Evolutionary conservation across 2,113 vertebrate genomes (phyloP).

Genomic region (Bufo gargarizans): DNA sequence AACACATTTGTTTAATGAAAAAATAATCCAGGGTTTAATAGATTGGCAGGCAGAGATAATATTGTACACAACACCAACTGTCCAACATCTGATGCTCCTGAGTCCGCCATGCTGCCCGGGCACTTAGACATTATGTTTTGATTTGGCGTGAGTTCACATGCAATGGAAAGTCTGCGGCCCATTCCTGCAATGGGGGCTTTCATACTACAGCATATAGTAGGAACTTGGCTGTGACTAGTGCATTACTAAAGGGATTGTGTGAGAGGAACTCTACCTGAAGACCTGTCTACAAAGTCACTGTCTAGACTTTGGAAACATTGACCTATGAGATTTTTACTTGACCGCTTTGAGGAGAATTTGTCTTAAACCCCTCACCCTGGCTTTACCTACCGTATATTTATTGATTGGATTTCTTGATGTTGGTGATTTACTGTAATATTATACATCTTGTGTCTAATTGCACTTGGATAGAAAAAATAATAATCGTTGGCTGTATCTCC

Average conservation of each 20-base stretch:
- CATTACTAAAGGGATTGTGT: not conserved
- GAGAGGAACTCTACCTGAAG: constrained; percentile 20
- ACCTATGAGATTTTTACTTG: not conserved
- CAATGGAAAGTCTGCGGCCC: not conserved
- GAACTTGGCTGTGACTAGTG: constrained; percentile 4
- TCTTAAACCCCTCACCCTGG: too few relatives aligned
- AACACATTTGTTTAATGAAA: constrained; percentile 58
- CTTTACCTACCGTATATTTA: too few relatives aligned
- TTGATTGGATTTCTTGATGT: too few relatives aligned
- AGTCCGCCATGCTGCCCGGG: constrained; percentile 21
- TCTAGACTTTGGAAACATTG: constrained; percentile 22
- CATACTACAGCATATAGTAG: not conserved
- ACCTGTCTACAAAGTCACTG: not conserved
- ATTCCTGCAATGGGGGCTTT: not conserved
- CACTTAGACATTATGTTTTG: constrained; percentile 15
- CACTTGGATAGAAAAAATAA: too few relatives aligned
- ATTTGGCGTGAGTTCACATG: not conserved
- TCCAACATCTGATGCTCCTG: constrained; percentile 48
- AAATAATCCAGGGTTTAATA: constrained; percentile 55
- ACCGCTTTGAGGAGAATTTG: not conserved
- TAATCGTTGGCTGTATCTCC: too few relatives aligned
- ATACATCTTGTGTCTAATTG: too few relatives aligned
- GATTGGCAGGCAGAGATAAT: constrained; percentile 41
- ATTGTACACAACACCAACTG: constrained; percentile 55
- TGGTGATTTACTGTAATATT: too few relatives aligned